Base-by-base conservation (phyloP, 2,113 vertebrate genomes). In the Lepisosteus osseus region DNA sequence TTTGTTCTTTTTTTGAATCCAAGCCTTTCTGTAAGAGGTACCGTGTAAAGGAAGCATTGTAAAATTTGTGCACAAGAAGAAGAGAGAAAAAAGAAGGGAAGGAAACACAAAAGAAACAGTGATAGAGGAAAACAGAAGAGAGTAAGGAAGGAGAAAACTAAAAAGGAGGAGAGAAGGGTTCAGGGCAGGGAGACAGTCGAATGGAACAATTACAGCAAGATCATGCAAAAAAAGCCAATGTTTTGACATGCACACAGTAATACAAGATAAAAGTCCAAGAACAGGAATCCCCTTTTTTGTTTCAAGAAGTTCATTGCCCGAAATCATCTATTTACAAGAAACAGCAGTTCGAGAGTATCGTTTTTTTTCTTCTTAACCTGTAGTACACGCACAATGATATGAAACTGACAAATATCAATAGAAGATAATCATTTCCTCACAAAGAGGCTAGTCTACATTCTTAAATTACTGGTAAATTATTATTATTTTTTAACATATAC, bases 391-490 rank as follows among this genome's bases (percentile, higher is more conserved):
- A 94, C 93, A 89, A 89, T 87, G 91, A 92, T 88, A 90, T 87
- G 85, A 94, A 95, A 91, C 89, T 86, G 93, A 94, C 93, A 91
- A 92, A 93, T 92, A 93, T 89, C 90, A 90, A 95, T 92, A 86
- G 89, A 94, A 93, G 93, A 92, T 92, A 89, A 92, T 88, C 90
- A 88, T 86, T 88, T 88, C 91, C 85, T 87, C 90, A 88, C 88
- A 90, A 90, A 91, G 91, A 94, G 90, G 92, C 92, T 94, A 95
- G 87, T 93, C 94, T 96, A 95, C 93, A 92, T 95, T 94, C 92
- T 92, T 93, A 91, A 94, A 92, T 94, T 88, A 94, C 90, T 89
- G 89, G 86, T 89, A 90, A 93, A 86, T 85, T 74, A 85, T 81
- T 84, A 82, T 89, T 82, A 79, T 90, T 86, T 79, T 88, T 87